Base-by-base conservation (phyloP, 1,140 invertebrate species). In the Drosophila albomicans region DNA sequence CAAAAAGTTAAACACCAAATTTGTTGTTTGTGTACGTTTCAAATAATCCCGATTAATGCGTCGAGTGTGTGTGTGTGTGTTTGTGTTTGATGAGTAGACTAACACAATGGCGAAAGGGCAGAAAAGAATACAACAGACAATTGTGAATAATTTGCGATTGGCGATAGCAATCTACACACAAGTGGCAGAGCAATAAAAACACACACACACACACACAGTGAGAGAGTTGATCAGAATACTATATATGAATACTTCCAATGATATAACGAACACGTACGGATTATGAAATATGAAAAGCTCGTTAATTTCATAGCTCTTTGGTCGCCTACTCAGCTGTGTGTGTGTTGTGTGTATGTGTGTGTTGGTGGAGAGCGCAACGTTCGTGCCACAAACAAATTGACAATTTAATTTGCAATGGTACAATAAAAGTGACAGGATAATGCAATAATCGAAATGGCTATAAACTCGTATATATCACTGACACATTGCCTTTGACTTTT, bases 331-430 rank as follows among this genome's bases (percentile, higher is more conserved):
- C 28, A 4, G 2, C 4, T 25, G 15, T 38, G 35, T 38, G 5
- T 35, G 32, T 35, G 8, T 16, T 35, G 32, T 35, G 35, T 38
- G 35, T 8, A 8, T 20, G 20, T 20, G 20, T 30, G 11, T 15
- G n/a, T 41, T 15, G 49, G 43, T 5, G 43, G 11, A 13, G 6
- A 48, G 11, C 46, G 13, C 11, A 48, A 32, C n/a, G 15, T 62
- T 54, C 72, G 64, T 68, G 78, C 65, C 69, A 78, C 76, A 76
- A 75, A 64, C 65, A 75, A 86, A 75, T 84, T 84, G 84, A 87
- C 82, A 88, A 87, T 84, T 87, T 87, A 87, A 87, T 87, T 88
- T 87, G 76, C 79, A 68, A 57, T 52, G 56, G 68, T 59, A 84
- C 73, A 75, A 78, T 46, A 72, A 25, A 43, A 75, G 69, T 87